phyloP scores from a whole-genome alignment of 2,113 vertebrate species.

The Morone chrysops region DNA sequence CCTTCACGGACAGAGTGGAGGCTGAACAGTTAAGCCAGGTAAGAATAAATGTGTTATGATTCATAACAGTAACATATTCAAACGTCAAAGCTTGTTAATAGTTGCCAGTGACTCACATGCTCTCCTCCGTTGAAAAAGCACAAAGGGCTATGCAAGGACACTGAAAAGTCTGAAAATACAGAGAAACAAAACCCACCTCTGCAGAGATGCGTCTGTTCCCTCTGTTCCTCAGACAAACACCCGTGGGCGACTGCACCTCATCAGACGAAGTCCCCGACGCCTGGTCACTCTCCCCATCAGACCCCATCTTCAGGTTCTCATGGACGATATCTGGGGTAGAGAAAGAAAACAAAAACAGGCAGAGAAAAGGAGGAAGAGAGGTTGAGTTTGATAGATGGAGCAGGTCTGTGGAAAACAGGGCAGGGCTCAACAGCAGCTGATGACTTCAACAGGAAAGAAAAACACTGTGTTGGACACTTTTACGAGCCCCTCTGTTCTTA shows the following conservation, averaged over 20 bases:
- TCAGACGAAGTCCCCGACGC: conserved; percentile 95
- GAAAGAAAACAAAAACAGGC: background rate
- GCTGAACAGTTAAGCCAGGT: background rate
- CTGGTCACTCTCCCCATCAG: conserved; percentile 97
- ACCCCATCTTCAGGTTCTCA: conserved; percentile 97
- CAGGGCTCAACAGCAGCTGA: background rate
- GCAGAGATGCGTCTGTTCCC: conserved; percentile 94
- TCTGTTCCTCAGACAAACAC: conserved; percentile 94
- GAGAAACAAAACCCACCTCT: conserved; percentile 85
- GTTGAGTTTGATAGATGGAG: conserved; percentile 13
- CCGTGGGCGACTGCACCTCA: conserved; percentile 95
- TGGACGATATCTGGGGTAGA: conserved; percentile 92
- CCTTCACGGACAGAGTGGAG: background rate
- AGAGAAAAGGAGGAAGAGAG: background rate
- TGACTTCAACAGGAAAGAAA: conserved; percentile 35
- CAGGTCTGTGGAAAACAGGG: conserved; percentile 25
- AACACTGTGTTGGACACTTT: conserved; percentile 27
- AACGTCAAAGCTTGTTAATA: conserved; percentile 1
- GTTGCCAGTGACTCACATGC: conserved; percentile 37
- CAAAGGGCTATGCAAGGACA: background rate
- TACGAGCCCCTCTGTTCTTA: conserved; percentile 3
- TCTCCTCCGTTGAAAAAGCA: background rate
- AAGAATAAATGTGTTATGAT: background rate
- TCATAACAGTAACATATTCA: conserved; percentile 2
- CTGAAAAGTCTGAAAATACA: background rate